Conservation (phyloP, 1,140 invertebrate species). For the Psix sp. region DNA sequence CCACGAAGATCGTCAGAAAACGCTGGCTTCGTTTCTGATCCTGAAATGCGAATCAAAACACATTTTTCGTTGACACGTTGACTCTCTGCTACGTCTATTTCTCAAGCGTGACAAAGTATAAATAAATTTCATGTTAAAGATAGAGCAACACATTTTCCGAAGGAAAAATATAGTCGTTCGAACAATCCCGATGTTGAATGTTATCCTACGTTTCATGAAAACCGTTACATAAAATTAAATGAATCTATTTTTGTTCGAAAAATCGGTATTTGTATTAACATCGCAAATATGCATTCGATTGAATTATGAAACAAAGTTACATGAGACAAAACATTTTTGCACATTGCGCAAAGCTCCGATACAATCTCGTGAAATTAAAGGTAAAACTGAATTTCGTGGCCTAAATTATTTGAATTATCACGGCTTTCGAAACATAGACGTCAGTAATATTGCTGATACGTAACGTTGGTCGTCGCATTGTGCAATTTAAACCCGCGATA, state of each 20-base stretch:
- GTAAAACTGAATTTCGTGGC: constrained; percentile 24
- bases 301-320: constrained; percentile 6
- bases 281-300: too few relatives aligned
- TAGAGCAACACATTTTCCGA: constrained; percentile 33
- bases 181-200: constrained; percentile 12
- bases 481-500: too few relatives aligned
- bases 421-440: too few relatives aligned
- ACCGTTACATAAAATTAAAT: too few relatives aligned
- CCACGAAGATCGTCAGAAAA: constrained; percentile 24
- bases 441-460: too few relatives aligned
- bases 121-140: constrained; percentile 53
- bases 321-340: constrained; percentile 40
- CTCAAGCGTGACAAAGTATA: constrained; percentile 54
- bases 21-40: constrained; percentile 27
- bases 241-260: too few relatives aligned
- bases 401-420: too few relatives aligned
- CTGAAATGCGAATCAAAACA: constrained; percentile 9
- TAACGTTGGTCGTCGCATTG: too few relatives aligned
- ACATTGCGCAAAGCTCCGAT: constrained; percentile 32
- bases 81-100: constrained; percentile 58
- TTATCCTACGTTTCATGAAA: too few relatives aligned
- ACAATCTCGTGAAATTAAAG: constrained; percentile 24
- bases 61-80: constrained; percentile 40
- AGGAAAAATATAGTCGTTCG: constrained; percentile 35
- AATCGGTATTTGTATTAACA: too few relatives aligned